A percentile compares a stretch with the other conserved stretches of the same genome.
phyloP scores from a whole-genome alignment of 2,113 vertebrate genomes.

The Shinisaurus crocodilurus region DNA sequence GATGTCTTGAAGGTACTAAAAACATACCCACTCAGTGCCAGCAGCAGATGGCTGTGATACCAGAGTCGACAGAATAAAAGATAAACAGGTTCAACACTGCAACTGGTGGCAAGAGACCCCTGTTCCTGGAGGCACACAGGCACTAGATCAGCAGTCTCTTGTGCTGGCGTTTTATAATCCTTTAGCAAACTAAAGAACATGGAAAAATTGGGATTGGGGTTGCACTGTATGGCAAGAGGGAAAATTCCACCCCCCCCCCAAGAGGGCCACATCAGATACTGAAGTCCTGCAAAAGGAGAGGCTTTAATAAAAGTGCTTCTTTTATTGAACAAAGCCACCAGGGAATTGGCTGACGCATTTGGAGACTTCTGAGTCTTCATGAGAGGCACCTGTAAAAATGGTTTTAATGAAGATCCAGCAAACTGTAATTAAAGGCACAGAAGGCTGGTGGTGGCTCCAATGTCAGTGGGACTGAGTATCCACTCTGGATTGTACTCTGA shows the following conservation, averaged over 20 bases:
- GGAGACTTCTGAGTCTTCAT: not conserved
- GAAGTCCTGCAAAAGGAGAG: not conserved
- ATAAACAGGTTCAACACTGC: slow-evolving; percentile 41
- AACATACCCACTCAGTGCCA: slow-evolving; percentile 18
- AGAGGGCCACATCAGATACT: not conserved
- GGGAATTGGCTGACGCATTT: not conserved
- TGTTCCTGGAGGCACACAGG: not conserved
- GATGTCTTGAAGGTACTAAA: slow-evolving; percentile 37
- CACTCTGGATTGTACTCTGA: no score
- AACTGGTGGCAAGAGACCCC: slow-evolving; percentile 1
- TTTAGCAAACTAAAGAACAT: slow-evolving; percentile 50
- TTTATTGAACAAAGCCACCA: no score
- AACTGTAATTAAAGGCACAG: no score
- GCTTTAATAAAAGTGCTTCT: not conserved
- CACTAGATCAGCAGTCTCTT: slow-evolving; percentile 11
- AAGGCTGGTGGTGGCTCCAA: no score
- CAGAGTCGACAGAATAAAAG: slow-evolving; percentile 36
- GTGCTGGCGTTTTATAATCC: slow-evolving; percentile 13
- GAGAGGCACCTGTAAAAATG: no score
- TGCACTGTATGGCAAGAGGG: not conserved
- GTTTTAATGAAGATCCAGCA: no score
- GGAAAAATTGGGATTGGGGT: not conserved
- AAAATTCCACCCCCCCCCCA: not conserved
- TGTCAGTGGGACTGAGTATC: no score
- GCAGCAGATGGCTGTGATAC: slow-evolving; percentile 22